Evolutionary conservation across 2,113 vertebrate species (phyloP), one percentile per base, ranked within the genome.

Genomic region (Tragelaphus strepsiceros): DNA sequence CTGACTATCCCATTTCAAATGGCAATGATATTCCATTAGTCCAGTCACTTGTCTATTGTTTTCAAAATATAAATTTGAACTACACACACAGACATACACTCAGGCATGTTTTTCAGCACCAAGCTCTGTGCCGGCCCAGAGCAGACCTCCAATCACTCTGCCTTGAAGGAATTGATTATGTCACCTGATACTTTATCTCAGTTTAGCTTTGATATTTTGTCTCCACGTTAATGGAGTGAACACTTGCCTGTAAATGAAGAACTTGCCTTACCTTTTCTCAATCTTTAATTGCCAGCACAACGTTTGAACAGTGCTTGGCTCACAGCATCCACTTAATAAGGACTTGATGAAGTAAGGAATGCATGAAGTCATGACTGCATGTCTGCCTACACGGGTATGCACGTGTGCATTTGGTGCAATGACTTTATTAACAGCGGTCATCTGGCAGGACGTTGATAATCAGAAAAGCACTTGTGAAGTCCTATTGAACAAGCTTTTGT

Each of bases 381-480:
- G 0, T 9, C 54, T 22, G 0, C 54, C 6, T 6, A 4, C 24
- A 0, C 0, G 32, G 3, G 4, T 7, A 17, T 1, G 4, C 28
- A 3, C 2, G 11, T 1, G 32, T 1, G 3, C 6, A 1, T 3
- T 14, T 1, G 12, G 3, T 9, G 1, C 3, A 9, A 4, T 30
- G 58, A 17, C 15, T 39, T 35, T 24, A 43, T 43, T 11, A 11
- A 12, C 16, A 11, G 67, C 1, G 22, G 81, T 30, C 67, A 11
- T 6, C 56, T 5, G 83, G 46, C 30, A 61, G 35, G 74, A 17
- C 6, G 5, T 10, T 12, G 54, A 11, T 16, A 32, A 39, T 74
- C 28, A 62, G 67, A 22, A 21, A 58, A 39, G 21, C 12, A 3
- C 83, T 4, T 21, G 32, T 61, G 15, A 58, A 35, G 39, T 30